These are phyloP conservation scores for Tokudaia tokunoshimensis DNA, from an alignment of 2,797 vertebrate genomes.

Conservation along the genomic window DNA sequence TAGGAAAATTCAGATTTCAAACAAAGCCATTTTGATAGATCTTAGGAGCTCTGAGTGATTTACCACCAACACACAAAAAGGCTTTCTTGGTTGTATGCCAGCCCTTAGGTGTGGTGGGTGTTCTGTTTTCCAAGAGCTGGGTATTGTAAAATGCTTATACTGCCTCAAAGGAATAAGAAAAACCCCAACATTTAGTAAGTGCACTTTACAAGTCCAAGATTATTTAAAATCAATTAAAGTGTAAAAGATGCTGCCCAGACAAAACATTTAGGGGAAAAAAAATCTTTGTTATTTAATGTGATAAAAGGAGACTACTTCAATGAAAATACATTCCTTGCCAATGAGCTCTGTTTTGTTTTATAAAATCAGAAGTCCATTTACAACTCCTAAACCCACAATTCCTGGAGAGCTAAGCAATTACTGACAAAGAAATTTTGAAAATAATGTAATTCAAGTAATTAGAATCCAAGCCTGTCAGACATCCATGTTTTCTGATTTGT, in stretches of 20 bases:
- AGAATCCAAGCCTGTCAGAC: conserved; percentile 45
- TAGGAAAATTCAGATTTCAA: conserved; percentile 50
- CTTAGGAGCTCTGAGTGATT: conserved; percentile 49
- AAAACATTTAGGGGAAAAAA: conserved; percentile 71
- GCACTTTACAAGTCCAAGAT: conserved; percentile 37
- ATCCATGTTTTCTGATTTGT: conserved; percentile 29
- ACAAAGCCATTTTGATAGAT: conserved; percentile 60
- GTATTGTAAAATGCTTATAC: conserved; percentile 36
- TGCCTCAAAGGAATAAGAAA: conserved; percentile 45
- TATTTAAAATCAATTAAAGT: conserved; percentile 70
- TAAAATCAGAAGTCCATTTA: conserved; percentile 60
- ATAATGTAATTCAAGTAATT: conserved; percentile 44
- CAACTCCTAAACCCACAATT: conserved; percentile 21
- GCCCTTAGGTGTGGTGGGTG: conserved; percentile 11
- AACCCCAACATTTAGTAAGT: neutral
- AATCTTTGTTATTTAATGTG: conserved; percentile 69
- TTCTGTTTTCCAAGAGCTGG: conserved; percentile 64
- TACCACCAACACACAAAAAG: conserved; percentile 4
- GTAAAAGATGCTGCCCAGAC: conserved; percentile 73
- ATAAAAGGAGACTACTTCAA: conserved; percentile 61
- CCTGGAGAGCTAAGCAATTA: conserved; percentile 36
- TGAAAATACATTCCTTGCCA: conserved; percentile 57
- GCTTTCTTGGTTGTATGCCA: conserved; percentile 52
- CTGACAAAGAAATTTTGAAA: conserved; percentile 60
- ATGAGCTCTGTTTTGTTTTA: conserved; percentile 72